Base-by-base conservation (phyloP, 2,797 vertebrate species). In the Limosa lapponica region DNA sequence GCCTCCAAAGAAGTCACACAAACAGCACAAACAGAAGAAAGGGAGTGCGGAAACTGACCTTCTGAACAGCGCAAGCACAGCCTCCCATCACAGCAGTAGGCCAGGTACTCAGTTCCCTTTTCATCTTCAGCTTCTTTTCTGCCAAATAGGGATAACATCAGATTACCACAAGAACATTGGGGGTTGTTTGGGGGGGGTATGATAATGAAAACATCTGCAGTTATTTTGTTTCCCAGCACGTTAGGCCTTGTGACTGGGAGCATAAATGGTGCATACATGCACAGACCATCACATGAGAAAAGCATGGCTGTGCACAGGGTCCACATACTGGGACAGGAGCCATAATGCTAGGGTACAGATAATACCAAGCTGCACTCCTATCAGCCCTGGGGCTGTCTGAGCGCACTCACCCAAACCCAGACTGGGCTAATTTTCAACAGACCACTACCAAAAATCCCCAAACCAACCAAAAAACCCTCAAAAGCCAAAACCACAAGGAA, bases 11-110 rank as follows among this genome's bases (percentile, higher is more conserved):
- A n/a, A 39, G 25, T 28, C 41, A 80, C 4, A 27, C 1, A 2
- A 92, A 20, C 23, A 86, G 16, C 39, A 87, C 0, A 1, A 87
- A 34, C 36, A 73, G 25, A 77, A 80, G 28, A 48, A 70, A 46
- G 9, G 16, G 34, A 58, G 7, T 3, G 15, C 69, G 23, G n/a
- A 69, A 82, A 88, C 22, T 14, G 3, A 54, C 46, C 51, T 74
- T 77, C 39, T 16, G 37, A 87, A 32, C 36, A 73, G 79, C 1
- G 4, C 10, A 6, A 8, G 9, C 11, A 24, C 52, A 90, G 73
- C 59, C 32, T 64, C 20, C 71, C 4, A 0, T 11, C 0, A 0
- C 49, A 83, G 58, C 32, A 37, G 17, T 0, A 34, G 13, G 24
- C n/a, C 54, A 57, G 39, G 11, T 2, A 54, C 7, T 28, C 66